Conservation (phyloP, 2,888 invertebrate genomes). For the Bombylius major region DNA sequence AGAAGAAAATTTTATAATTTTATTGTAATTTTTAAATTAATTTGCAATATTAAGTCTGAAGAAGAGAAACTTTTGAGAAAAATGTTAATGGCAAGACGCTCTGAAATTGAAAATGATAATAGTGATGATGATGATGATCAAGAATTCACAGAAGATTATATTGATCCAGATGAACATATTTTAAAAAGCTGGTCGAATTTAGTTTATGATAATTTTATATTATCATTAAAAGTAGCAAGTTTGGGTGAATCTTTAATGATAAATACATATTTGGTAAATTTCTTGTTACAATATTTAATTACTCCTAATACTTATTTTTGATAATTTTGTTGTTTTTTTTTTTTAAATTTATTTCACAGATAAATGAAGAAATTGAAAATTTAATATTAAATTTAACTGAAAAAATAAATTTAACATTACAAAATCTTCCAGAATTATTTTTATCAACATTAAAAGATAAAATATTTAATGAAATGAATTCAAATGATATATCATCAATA, state of each 20-base stretch:
- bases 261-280: constrained; percentile 14
- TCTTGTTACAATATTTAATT: not conserved
- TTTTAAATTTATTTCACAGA: not conserved
- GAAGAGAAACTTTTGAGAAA: not conserved
- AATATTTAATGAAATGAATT: constrained; percentile 20
- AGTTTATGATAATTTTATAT: constrained; percentile 21
- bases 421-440: constrained; percentile 20
- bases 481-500: constrained; percentile 16
- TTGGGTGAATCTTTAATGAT: constrained; percentile 20
- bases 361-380: constrained; percentile 13
- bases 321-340: constrained; percentile 5
- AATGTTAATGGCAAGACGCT: not conserved
- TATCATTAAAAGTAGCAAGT: constrained; percentile 22
- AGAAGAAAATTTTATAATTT: constrained; percentile 24
- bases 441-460: constrained; percentile 21
- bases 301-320: not conserved
- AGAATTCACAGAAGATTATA: constrained; percentile 28
- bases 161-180: constrained; percentile 27
- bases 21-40: constrained; percentile 24
- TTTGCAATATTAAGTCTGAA: constrained; percentile 18
- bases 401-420: constrained; percentile 22
- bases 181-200: constrained; percentile 27
- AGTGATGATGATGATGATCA: constrained; percentile 18
- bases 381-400: constrained; percentile 23
- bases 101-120: constrained; percentile 10